A percentile compares a stretch with the other conserved stretches of the same genome.
phyloP scores from a whole-genome alignment of 2,113 vertebrate species.

The Burhinus bistriatus region DNA sequence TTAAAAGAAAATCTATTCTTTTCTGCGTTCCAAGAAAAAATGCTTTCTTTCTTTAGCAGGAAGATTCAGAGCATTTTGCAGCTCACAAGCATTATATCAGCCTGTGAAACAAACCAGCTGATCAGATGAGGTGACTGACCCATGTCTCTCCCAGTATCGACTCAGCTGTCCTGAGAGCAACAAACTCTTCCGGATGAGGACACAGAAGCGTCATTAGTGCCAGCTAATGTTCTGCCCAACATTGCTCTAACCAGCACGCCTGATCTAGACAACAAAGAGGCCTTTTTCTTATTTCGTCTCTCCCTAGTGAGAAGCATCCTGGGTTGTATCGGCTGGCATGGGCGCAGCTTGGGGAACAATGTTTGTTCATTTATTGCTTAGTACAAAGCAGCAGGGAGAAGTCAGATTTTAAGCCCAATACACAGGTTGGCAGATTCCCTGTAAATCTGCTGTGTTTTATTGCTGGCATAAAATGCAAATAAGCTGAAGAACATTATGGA shows the following conservation, averaged over 20 bases:
- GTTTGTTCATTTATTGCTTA: neutral
- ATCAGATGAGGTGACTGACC: neutral
- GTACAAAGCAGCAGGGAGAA: neutral
- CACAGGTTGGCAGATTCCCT: constrained; percentile 24
- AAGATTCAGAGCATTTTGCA: neutral
- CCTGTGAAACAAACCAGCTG: neutral
- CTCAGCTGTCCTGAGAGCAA: neutral
- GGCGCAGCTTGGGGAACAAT: neutral
- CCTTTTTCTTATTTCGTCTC: neutral
- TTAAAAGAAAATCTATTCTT: neutral
- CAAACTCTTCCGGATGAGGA: neutral
- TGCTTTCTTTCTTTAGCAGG: neutral
- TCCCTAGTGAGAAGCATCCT: neutral
- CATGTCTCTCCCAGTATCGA: neutral
- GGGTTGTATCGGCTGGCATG: neutral
- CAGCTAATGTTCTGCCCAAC: neutral
- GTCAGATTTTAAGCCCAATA: constrained; percentile 18
- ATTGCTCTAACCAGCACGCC: neutral
- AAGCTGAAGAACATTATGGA: neutral
- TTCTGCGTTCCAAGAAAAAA: neutral
- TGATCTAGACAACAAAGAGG: neutral
- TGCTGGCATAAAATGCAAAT: constrained; percentile 40
- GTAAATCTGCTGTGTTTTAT: constrained; percentile 15
- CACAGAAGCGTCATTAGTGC: neutral
- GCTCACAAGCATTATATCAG: neutral